Evolutionary conservation across 2,797 vertebrate genomes (phyloP).

Genomic region (Percopsis omiscomaycus): DNA sequence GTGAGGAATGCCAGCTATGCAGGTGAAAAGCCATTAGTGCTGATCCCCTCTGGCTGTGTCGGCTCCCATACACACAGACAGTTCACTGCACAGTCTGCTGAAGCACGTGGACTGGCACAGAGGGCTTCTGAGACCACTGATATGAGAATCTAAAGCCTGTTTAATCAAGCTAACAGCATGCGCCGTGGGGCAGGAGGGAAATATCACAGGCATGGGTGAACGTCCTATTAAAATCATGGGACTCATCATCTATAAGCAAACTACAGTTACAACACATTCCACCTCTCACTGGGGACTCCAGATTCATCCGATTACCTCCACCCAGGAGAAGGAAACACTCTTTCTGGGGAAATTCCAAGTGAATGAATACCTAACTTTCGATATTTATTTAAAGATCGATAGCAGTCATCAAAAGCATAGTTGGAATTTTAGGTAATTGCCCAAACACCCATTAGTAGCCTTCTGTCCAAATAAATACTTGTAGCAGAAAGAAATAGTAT

Average conservation of each 20-base stretch:
- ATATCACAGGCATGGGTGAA: conserved; percentile 20
- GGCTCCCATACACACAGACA: conserved; percentile 47
- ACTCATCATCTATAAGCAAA: conserved; percentile 11
- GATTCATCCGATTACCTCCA: neutral
- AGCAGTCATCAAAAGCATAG: conserved; percentile 12
- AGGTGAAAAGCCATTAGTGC: conserved; percentile 69
- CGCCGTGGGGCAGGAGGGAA: conserved; percentile 39
- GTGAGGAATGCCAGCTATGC: conserved; percentile 74
- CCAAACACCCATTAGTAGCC: conserved; percentile 13
- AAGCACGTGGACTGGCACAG: conserved; percentile 23
- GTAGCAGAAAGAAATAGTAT: too few relatives aligned
- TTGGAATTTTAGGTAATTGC: conserved; percentile 39
- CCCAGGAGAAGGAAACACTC: conserved; percentile 4
- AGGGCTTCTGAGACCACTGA: conserved; percentile 5
- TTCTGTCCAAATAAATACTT: conserved; percentile 17
- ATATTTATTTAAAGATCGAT: conserved; percentile 45
- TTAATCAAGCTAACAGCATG: conserved; percentile 59
- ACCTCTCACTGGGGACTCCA: neutral
- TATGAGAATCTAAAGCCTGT: conserved; percentile 24
- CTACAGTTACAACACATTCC: neutral
- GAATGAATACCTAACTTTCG: conserved; percentile 33
- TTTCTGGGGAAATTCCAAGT: conserved; percentile 50
- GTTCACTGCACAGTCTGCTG: conserved; percentile 13
- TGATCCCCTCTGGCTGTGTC: conserved; percentile 55
- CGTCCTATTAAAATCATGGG: conserved; percentile 5